Percentiles rank a stretch among this genome's conserved stretches.
Conservation (phyloP, 2,888 invertebrate genomes). For the Brenthis daphne region DNA sequence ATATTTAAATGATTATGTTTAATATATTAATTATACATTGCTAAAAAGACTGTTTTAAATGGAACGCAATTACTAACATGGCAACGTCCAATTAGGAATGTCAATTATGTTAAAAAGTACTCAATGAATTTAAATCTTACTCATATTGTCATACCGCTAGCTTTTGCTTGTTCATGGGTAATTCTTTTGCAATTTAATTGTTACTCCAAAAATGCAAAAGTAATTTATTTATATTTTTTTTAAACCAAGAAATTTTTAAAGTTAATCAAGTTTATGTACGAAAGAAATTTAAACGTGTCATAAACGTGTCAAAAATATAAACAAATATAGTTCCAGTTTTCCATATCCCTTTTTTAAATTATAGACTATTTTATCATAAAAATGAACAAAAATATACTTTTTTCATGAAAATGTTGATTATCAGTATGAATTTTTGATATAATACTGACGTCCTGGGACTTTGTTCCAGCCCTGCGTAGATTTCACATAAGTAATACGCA, state of each 20-base stretch:
- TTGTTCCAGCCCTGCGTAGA: constrained; percentile 9
- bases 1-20: neutral
- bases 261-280: too few relatives aligned
- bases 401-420: neutral
- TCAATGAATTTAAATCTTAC: constrained; percentile 12
- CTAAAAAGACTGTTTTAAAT: constrained; percentile 1
- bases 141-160: fast-evolving
- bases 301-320: too few relatives aligned
- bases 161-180: neutral
- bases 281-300: too few relatives aligned
- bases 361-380: neutral
- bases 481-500: constrained; percentile 12
- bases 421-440: constrained; percentile 19
- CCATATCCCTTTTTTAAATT: neutral
- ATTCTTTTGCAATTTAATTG: neutral
- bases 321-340: too few relatives aligned
- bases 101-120: constrained; percentile 7
- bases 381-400: neutral
- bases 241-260: too few relatives aligned
- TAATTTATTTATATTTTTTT: too few relatives aligned
- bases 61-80: constrained; percentile 22
- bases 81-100: constrained; percentile 23
- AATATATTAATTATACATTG: neutral
- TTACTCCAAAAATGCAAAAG: neutral
- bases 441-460: constrained; percentile 5